Base-by-base conservation (phyloP, 2,797 vertebrate species). In the Pipistrellus nathusii region DNA sequence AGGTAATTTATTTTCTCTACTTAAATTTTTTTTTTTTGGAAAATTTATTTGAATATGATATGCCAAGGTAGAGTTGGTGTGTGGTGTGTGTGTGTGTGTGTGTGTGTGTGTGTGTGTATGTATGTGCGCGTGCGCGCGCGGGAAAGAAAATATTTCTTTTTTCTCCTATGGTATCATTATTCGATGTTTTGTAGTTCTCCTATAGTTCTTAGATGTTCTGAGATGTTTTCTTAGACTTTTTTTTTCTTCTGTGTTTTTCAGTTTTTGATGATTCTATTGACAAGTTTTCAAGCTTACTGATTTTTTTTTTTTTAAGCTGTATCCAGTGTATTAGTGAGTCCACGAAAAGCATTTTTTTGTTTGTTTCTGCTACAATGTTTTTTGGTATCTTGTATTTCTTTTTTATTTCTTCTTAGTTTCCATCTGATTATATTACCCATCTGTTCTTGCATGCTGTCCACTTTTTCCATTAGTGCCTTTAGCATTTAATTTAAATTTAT, bases 301-400 rank as follows among this genome's bases (percentile, higher is more conserved):
- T 32, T n/a, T 66, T 66, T 62, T 41, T 41, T 38, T 32, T 32
- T 66, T 32, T 66, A 18, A 66, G n/a, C 8, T 66, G 15, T 66
- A 17, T 18, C n/a, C 64, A 32, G 15, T 66, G 17, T 66, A n/a
- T 66, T 32, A 66, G 15, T 18, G 30, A 66, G 64, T 15, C 64
- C 64, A 66, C 32, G 30, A 66, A 32, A 32, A n/a, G 15, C 64
- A 66, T 66, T 66, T 66, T 66, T 64, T 64, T 64, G 25, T 59
- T 64, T 64, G n/a, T 66, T 66, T 62, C 1, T 68, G 23, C 78
- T 81, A n/a, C 0, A 75, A 6, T 87, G 6, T 51, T 91, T 69
- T 71, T 95, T 85, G 51, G 80, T 73, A 68, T 80, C 27, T 73
- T 53, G 1, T 25, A 38, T 91, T 88, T 88, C 4, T 64, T 80